These are phyloP conservation scores for Archips crataeganus DNA, from an alignment of 2,888 invertebrate species.

Conservation along the genomic window DNA sequence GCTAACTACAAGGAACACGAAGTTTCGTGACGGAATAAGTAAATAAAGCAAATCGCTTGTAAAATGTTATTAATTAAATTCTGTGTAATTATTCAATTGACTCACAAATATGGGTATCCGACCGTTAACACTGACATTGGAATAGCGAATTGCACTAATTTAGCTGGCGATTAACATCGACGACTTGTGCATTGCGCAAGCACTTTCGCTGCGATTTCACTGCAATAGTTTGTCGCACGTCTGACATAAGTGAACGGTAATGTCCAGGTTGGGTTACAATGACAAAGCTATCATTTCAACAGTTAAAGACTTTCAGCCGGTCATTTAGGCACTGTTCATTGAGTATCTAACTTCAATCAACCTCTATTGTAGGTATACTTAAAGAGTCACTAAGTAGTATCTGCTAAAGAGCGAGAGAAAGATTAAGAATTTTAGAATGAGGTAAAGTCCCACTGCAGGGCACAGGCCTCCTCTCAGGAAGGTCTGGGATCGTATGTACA, in stretches of 20 bases:
- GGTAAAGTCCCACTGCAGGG: too few relatives aligned
- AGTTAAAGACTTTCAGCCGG: background rate
- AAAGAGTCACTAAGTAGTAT: background rate
- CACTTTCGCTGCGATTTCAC: conserved; percentile 66
- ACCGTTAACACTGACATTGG: conserved; percentile 16
- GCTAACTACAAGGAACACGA: conserved; percentile 3
- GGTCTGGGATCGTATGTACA: too few relatives aligned
- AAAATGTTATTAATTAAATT: background rate
- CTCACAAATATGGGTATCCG: conserved; percentile 17
- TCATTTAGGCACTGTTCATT: background rate
- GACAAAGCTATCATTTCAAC: background rate
- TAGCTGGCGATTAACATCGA: conserved; percentile 40
- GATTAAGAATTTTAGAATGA: background rate
- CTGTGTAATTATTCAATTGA: conserved; percentile 13
- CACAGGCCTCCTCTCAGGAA: too few relatives aligned
- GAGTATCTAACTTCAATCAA: background rate
- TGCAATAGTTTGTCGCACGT: conserved; percentile 34
- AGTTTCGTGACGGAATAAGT: conserved; percentile 28
- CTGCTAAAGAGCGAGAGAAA: background rate
- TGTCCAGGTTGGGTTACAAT: conserved; percentile 5
- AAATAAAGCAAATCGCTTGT: conserved; percentile 12
- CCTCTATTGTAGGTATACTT: background rate
- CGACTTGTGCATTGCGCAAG: conserved; percentile 56
- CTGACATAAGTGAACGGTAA: conserved; percentile 35
- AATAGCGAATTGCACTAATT: conserved; percentile 24